A percentile compares a stretch with the other conserved stretches of the same genome.
Evolutionary conservation across 1,140 invertebrate genomes (phyloP).

Genomic region (Drosophila ironensis): DNA sequence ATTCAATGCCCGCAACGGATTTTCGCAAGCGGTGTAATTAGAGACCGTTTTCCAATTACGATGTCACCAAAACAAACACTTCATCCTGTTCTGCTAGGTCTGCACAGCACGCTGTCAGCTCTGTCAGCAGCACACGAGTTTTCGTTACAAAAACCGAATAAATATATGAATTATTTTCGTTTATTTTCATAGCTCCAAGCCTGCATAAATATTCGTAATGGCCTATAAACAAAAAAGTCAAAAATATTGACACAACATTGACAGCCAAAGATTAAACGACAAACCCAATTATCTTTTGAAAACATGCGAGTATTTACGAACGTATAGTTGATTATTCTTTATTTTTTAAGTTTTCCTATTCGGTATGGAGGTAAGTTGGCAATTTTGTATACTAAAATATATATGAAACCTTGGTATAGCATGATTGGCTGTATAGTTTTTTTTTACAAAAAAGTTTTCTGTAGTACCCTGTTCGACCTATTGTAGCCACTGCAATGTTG

Average conservation of each 20-base stretch:
- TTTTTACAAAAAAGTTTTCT: too few species aligned
- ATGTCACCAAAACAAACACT: constrained; percentile 23
- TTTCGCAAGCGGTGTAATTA: constrained; percentile 18
- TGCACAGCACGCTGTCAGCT: constrained; percentile 42
- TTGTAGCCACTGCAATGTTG: constrained; percentile 3
- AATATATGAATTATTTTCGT: constrained; percentile 3
- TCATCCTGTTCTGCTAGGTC: neutral
- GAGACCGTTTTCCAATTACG: constrained; percentile 44
- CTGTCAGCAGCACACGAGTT: constrained; percentile 54
- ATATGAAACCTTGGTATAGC: too few species aligned
- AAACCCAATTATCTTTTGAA: neutral
- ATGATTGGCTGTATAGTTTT: too few species aligned
- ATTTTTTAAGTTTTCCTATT: too few species aligned
- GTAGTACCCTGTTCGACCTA: too few species aligned
- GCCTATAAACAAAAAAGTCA: constrained; percentile 60
- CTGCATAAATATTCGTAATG: constrained; percentile 46
- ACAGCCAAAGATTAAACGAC: neutral
- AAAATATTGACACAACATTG: constrained; percentile 25
- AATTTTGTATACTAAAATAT: too few species aligned
- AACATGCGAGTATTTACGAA: neutral
- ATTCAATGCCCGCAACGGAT: neutral
- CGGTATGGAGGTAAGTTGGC: too few species aligned
- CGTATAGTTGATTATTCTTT: too few species aligned
- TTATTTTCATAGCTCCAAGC: constrained; percentile 15
- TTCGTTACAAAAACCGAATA: constrained; percentile 65